Base-by-base conservation (phyloP, 2,113 vertebrate species). In the Oncorhynchus nerka region DNA sequence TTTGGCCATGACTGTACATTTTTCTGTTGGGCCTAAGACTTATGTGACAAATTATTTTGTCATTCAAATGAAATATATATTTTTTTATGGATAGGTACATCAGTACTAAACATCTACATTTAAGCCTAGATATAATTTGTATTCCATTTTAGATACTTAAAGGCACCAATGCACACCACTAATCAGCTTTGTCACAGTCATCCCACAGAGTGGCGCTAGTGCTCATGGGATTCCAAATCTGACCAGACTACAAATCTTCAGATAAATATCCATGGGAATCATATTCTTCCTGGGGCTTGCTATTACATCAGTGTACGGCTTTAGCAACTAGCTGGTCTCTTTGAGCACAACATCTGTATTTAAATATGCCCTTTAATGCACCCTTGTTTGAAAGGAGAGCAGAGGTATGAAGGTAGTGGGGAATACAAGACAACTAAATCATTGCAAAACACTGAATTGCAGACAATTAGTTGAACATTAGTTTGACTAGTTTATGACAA, bases 121-220 rank as follows among this genome's bases (percentile, higher is more conserved):
- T 19, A 55, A n/a, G 8, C 8, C 59, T 8, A 19, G 51, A 15
- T 55, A 16, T 55, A 5, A 55, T 16, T 55, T 15, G 12, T 55
- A 55, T 55, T 55, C 16, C 12, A 19, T 55, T 61, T 22, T 4
- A 26, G 61, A 22, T 11, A 64, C 16, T 24, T 22, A 22, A 6
- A 22, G 7, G 20, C 61, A 66, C 24, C 65, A 30, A 28, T 15
- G 26, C 13, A 13, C 15, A 34, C 16, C 19, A 34, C 15, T 7
- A 32, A 7, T 4, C 45, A 5, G 68, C 24, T 48, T 0, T 4
- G 5, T 34, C 32, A 19, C 15, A 51, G 3, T 51, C 22, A 3
- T 2, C 16, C 86, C 90, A 85, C 85, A 49, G 71, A 82, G 85
- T 5, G 89, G 88, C 79, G 83, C 86, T 79, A 67, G 5, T 71